A percentile compares a stretch with the other conserved stretches of the same genome.
Conservation (phyloP, 1,140 invertebrate species). For the Lordiphosa collinella region DNA sequence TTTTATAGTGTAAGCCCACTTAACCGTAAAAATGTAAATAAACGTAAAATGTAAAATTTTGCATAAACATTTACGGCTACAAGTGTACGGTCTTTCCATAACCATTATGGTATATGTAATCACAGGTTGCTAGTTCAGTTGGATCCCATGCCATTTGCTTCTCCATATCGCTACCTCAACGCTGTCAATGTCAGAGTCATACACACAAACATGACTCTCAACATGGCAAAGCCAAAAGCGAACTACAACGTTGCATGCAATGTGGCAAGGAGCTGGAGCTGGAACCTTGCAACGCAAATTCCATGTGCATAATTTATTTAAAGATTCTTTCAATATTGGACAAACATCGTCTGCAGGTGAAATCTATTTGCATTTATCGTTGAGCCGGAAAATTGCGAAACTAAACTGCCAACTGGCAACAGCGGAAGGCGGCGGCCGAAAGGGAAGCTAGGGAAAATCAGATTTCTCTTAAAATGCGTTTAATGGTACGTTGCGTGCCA, state of each 20-base stretch:
- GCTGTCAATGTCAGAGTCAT: conserved; percentile 74
- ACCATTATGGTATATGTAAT: conserved; percentile 40
- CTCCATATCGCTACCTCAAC: conserved; percentile 34
- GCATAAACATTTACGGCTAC: conserved; percentile 10
- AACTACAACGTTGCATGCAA: conserved; percentile 38
- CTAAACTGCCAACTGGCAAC: conserved; percentile 56
- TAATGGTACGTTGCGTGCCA: conserved; percentile 46
- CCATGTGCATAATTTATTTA: conserved; percentile 73
- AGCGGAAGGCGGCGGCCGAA: conserved; percentile 3
- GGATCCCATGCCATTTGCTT: conserved; percentile 1
- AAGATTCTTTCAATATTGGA: conserved; percentile 72
- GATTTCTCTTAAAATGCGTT: conserved; percentile 55
- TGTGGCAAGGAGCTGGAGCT: conserved; percentile 8
- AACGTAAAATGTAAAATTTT: conserved; percentile 59
- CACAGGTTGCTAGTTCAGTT: conserved; percentile 14
- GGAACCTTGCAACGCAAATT: conserved; percentile 38
- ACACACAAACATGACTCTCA: conserved; percentile 47
- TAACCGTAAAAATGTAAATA: conserved; percentile 64
- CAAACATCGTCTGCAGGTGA: conserved; percentile 74
- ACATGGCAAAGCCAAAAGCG: conserved; percentile 61
- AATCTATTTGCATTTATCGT: conserved; percentile 78
- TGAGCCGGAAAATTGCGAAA: conserved; percentile 75
- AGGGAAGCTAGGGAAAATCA: conserved; percentile 44
- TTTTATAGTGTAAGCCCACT: conserved; percentile 44
- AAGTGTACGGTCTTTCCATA: background rate